A percentile compares a stretch with the other conserved stretches of the same genome.
Evolutionary conservation across 37 sponge, comb jelly and placozoan genomes (phyloP).

Genomic region (Tethya wilhelma): DNA sequence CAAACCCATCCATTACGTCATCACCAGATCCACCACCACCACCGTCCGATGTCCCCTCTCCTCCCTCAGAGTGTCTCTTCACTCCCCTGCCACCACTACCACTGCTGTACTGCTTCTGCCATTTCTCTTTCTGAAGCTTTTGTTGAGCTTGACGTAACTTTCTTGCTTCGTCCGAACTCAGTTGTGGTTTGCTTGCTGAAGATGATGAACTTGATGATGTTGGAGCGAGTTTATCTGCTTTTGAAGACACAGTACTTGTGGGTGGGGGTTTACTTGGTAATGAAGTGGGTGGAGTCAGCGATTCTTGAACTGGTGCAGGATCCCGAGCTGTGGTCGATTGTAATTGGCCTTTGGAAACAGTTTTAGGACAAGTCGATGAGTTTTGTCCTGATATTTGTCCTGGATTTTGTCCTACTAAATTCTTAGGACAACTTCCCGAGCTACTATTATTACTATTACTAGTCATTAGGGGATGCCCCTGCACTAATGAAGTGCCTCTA

Average conservation of each 20-base stretch:
- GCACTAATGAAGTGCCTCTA: no score
- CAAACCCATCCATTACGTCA: background rate
- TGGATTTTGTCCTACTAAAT: no score
- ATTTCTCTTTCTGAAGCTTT: conserved; percentile 45
- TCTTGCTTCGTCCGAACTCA: conserved; percentile 16
- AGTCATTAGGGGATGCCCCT: no score
- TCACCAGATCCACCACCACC: background rate
- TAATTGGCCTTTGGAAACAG: no score
- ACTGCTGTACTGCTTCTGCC: conserved; percentile 27
- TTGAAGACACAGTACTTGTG: background rate
- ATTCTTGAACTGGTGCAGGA: no score
- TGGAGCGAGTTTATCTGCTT: no score
- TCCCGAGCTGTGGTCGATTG: no score
- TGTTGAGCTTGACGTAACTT: conserved; percentile 44
- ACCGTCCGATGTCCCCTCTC: background rate
- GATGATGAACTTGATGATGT: background rate
- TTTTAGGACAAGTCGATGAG: no score
- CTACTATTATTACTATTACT: no score
- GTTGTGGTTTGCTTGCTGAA: background rate
- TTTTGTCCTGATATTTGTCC: no score
- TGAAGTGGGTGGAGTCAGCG: background rate
- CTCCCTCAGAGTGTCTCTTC: background rate
- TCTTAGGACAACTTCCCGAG: no score
- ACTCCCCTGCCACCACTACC: background rate
- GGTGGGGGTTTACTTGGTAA: background rate